phyloP scores from a whole-genome alignment of 37 sponge, comb jelly and placozoan species.

The Mnemiopsis leidyi region DNA sequence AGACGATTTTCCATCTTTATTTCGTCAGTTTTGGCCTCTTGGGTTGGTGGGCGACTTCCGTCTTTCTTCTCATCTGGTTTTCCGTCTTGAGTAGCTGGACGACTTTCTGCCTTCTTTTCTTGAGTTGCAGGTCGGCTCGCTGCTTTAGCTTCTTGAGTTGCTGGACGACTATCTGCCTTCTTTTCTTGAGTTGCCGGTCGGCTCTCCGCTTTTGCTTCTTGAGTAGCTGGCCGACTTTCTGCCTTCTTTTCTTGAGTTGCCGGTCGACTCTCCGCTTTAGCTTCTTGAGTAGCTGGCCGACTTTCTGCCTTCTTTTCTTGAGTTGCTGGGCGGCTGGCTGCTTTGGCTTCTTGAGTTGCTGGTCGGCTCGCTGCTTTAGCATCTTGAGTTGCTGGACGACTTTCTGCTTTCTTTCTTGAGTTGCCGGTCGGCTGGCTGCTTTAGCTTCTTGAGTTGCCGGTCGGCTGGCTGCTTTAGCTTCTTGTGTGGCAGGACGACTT shows the following conservation, averaged over 20 bases:
- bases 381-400: slow-evolving; percentile 1
- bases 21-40: neutral
- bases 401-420: slow-evolving; percentile 33
- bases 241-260: slow-evolving; percentile 30
- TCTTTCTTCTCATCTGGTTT: neutral
- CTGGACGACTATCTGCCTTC: slow-evolving; percentile 38
- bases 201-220: neutral
- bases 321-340: neutral
- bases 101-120: slow-evolving; percentile 48
- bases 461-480: neutral
- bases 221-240: slow-evolving; percentile 42
- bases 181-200: slow-evolving; percentile 26
- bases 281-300: slow-evolving; percentile 45
- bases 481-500: slow-evolving; percentile 6
- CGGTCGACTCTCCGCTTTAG: slow-evolving; percentile 20
- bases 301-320: slow-evolving; percentile 39
- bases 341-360: slow-evolving; percentile 38
- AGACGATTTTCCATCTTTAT: neutral
- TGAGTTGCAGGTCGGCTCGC: slow-evolving; percentile 14
- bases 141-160: slow-evolving; percentile 5
- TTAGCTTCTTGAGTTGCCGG: slow-evolving; percentile 39
- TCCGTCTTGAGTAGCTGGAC: slow-evolving; percentile 28
- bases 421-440: slow-evolving; percentile 32
- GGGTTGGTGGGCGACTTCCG: neutral
- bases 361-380: slow-evolving; percentile 27